Percentiles rank a stretch among this genome's conserved stretches.
Conservation (phyloP, 53 echinoderm and acorn worm genomes). For the Patiria pectinifera region DNA sequence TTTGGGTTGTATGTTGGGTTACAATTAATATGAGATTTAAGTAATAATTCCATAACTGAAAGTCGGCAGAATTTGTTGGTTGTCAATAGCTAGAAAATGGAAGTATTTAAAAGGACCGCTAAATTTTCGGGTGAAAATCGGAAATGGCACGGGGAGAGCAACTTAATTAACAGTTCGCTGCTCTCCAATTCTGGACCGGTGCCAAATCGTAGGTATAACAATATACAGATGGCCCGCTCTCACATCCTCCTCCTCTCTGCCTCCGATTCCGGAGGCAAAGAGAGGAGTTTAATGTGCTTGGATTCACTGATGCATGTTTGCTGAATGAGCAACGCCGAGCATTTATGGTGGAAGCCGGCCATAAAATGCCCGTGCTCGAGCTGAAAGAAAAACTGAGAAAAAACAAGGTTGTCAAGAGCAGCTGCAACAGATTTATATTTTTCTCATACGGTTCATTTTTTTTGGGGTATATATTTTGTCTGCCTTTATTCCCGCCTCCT, state of each 20-base stretch:
- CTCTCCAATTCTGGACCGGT: not conserved
- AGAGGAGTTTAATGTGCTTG: not conserved
- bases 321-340: not conserved
- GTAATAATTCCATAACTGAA: too few species aligned
- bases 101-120: not conserved
- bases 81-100: not conserved
- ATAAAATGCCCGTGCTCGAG: not conserved
- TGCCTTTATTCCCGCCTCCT: not conserved
- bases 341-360: not conserved
- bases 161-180: not conserved
- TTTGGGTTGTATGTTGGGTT: too few species aligned
- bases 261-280: not conserved
- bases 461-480: not conserved
- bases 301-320: conserved; percentile 27
- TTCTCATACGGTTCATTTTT: not conserved
- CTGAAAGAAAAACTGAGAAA: not conserved
- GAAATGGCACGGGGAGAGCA: not conserved
- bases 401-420: not conserved
- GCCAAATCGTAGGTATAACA: not conserved
- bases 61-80: not conserved
- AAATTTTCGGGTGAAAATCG: not conserved
- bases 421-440: conserved; percentile 20
- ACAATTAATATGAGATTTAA: too few species aligned
- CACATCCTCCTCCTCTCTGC: not conserved
- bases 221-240: conserved; percentile 18